Evolutionary conservation across 2,888 invertebrate species (phyloP).

Genomic region (Bombylius major): DNA sequence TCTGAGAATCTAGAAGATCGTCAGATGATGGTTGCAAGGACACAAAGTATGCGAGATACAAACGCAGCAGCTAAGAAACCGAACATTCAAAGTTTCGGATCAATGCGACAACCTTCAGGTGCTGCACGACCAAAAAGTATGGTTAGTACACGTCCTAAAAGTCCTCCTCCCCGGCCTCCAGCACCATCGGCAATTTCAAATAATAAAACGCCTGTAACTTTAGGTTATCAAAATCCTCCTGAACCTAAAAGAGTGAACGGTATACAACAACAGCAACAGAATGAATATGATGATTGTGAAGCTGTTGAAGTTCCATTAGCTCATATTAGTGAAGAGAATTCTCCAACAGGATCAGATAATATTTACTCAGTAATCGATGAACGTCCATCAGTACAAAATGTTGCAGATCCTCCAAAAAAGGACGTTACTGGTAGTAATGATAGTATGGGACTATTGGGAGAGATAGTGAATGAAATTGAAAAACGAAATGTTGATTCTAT

Average conservation of each 20-base stretch:
- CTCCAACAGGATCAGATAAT: slow-evolving; percentile 50
- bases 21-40: slow-evolving; percentile 45
- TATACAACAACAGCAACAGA: slow-evolving; percentile 26
- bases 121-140: slow-evolving; percentile 62
- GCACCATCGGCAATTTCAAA: slow-evolving; percentile 33
- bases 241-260: neutral
- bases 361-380: slow-evolving; percentile 84
- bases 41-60: slow-evolving; percentile 69
- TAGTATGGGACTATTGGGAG: slow-evolving; percentile 66
- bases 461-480: slow-evolving; percentile 80
- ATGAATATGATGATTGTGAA: slow-evolving; percentile 70
- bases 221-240: slow-evolving; percentile 47
- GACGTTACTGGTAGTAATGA: slow-evolving; percentile 46
- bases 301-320: slow-evolving; percentile 45
- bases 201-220: slow-evolving; percentile 38
- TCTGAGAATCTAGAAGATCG: slow-evolving; percentile 40
- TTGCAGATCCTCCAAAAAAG: slow-evolving; percentile 35
- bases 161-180: slow-evolving; percentile 63
- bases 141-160: slow-evolving; percentile 53
- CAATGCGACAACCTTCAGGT: slow-evolving; percentile 60
- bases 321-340: slow-evolving; percentile 48
- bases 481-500: slow-evolving; percentile 76
- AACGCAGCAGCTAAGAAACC: slow-evolving; percentile 38
- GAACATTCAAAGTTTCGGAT: slow-evolving; percentile 63
- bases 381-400: slow-evolving; percentile 43